Evolutionary conservation across 2,888 invertebrate species (phyloP).

Genomic region (Elysia crispata): DNA sequence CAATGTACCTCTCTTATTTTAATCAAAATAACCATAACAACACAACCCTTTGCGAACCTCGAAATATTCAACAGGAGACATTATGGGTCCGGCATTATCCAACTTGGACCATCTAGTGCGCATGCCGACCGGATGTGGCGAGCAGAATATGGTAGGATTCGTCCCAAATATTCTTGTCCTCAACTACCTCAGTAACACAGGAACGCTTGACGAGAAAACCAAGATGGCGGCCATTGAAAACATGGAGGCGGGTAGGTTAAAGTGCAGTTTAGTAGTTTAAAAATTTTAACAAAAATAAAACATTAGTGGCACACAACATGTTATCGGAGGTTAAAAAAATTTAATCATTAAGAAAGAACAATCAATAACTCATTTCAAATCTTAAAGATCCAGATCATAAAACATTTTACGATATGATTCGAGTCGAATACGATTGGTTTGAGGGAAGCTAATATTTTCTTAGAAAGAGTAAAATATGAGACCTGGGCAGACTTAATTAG

Average conservation of each 20-base stretch:
- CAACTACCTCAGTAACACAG: slow-evolving; percentile 81
- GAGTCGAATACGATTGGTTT: no score
- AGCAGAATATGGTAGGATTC: slow-evolving; percentile 88
- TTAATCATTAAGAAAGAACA: not conserved
- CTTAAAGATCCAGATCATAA: no score
- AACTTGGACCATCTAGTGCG: slow-evolving; percentile 83
- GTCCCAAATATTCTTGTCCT: slow-evolving; percentile 86
- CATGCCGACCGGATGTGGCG: slow-evolving; percentile 88
- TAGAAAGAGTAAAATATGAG: no score
- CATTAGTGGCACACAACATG: no score
- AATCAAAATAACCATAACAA: no score
- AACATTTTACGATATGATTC: no score
- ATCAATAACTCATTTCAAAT: no score
- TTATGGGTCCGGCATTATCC: slow-evolving; percentile 76
- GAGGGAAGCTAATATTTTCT: no score
- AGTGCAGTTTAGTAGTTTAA: no score
- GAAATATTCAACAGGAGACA: slow-evolving; percentile 70
- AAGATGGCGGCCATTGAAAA: slow-evolving; percentile 80
- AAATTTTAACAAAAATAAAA: not conserved
- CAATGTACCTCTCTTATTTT: no score
- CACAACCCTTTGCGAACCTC: no score
- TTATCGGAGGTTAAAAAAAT: not conserved
- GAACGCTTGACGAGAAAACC: slow-evolving; percentile 80
- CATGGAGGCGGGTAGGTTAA: slow-evolving; percentile 80
- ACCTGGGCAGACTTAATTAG: no score